Evolutionary conservation across 2,113 vertebrate genomes (phyloP).

Genomic region (Hemichromis elongatus): DNA sequence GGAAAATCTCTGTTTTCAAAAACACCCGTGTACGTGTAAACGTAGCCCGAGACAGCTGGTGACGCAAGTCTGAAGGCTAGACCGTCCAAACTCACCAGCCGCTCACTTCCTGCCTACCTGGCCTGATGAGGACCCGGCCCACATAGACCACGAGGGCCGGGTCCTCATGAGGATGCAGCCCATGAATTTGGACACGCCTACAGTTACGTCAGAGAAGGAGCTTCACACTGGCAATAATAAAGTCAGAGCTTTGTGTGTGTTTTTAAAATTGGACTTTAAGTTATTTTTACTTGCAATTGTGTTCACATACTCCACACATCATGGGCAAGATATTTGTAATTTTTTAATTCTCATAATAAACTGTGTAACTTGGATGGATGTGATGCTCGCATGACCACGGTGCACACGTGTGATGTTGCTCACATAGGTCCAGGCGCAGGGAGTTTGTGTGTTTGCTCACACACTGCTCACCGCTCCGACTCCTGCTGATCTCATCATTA

Average conservation of each 20-base stretch:
- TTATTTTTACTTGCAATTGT: rapidly evolving
- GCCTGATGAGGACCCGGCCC: too few relatives aligned
- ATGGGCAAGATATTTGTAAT: neutral
- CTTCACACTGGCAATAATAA: neutral
- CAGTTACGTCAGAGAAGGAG: too few relatives aligned
- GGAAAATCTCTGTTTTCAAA: too few relatives aligned
- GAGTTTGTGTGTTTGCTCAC: neutral
- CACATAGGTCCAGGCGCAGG: neutral
- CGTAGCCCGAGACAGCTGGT: too few relatives aligned
- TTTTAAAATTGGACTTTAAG: neutral
- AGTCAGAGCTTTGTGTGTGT: neutral
- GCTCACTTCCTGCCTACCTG: too few relatives aligned
- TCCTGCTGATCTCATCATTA: neutral
- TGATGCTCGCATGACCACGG: neutral
- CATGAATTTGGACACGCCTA: too few relatives aligned
- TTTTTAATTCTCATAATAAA: neutral
- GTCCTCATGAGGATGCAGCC: too few relatives aligned
- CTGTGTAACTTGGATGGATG: neutral
- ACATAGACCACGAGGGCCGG: too few relatives aligned
- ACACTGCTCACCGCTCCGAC: neutral
- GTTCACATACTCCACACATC: neutral
- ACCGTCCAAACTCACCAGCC: too few relatives aligned
- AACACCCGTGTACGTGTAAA: too few relatives aligned
- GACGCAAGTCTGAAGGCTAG: too few relatives aligned
- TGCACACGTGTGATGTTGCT: neutral